A percentile compares a stretch with the other conserved stretches of the same genome.
Evolutionary conservation across 2,113 vertebrate genomes (phyloP).

Genomic region (Zingel zingel): DNA sequence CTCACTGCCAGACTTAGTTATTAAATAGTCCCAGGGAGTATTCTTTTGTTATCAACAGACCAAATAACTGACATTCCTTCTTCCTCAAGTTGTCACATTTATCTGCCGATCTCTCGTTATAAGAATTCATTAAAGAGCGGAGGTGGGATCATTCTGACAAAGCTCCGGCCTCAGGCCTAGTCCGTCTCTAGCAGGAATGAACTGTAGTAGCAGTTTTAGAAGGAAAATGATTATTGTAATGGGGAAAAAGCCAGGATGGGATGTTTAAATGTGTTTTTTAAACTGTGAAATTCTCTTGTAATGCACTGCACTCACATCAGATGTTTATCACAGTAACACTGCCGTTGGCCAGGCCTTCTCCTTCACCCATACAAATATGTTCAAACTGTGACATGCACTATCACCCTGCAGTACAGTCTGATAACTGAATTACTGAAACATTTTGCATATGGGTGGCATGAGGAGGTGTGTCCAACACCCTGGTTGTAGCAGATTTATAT

Average conservation of each 20-base stretch:
- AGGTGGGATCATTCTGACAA: constrained; percentile 18
- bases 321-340: constrained; percentile 57
- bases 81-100: constrained; percentile 53
- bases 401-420: constrained; percentile 17
- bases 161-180: constrained; percentile 2
- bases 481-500: constrained; percentile 44
- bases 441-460: constrained; percentile 6
- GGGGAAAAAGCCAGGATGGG: neutral
- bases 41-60: constrained; percentile 69
- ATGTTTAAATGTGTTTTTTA: constrained; percentile 55
- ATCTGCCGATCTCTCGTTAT: constrained; percentile 39
- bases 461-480: constrained; percentile 18
- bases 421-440: constrained; percentile 14
- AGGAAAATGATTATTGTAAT: neutral
- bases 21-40: constrained; percentile 61
- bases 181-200: neutral
- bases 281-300: constrained; percentile 74
- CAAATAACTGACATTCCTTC: constrained; percentile 81
- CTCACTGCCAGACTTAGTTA: constrained; percentile 53
- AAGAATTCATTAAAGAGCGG: constrained; percentile 34
- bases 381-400: constrained; percentile 41
- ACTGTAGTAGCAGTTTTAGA: neutral
- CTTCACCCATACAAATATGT: constrained; percentile 46
- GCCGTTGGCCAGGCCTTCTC: constrained; percentile 12
- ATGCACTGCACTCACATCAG: constrained; percentile 65